Percentiles rank a stretch among this genome's conserved stretches.
Conservation (phyloP, 2,797 vertebrate genomes). For the Mionectes olivaceus region DNA sequence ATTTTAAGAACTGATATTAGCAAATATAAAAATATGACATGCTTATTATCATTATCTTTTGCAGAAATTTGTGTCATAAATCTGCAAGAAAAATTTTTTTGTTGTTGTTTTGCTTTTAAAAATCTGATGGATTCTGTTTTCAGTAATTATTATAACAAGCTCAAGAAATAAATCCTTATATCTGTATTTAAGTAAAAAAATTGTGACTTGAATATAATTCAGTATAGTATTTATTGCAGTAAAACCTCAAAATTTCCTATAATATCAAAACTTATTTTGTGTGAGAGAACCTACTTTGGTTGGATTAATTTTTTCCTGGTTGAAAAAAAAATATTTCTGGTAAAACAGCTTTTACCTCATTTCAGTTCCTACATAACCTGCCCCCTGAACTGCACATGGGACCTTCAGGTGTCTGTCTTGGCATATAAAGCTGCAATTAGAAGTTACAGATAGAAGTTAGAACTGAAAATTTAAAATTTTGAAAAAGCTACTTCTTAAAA, state of each 20-base stretch:
- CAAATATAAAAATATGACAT: background rate
- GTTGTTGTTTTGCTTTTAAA: background rate
- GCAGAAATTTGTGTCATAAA: background rate
- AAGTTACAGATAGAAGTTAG: background rate
- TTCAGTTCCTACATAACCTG: background rate
- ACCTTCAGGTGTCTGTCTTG: background rate
- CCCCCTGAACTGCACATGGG: background rate
- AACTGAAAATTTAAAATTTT: background rate
- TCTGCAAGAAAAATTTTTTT: background rate
- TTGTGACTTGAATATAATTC: background rate
- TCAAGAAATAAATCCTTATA: background rate
- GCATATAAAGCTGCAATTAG: background rate
- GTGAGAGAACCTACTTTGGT: background rate
- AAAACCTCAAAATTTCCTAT: background rate
- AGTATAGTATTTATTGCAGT: background rate
- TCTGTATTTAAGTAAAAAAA: background rate
- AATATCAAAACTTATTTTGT: background rate
- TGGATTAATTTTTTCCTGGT: background rate
- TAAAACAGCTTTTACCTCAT: background rate
- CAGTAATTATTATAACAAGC: background rate
- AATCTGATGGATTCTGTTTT: background rate
- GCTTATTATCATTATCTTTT: background rate
- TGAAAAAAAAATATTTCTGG: background rate
- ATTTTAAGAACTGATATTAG: background rate
- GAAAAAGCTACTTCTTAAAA: fast-evolving